These are phyloP conservation scores for Diaphora mendica DNA, from an alignment of 2,888 invertebrate genomes.

Conservation along the genomic window DNA sequence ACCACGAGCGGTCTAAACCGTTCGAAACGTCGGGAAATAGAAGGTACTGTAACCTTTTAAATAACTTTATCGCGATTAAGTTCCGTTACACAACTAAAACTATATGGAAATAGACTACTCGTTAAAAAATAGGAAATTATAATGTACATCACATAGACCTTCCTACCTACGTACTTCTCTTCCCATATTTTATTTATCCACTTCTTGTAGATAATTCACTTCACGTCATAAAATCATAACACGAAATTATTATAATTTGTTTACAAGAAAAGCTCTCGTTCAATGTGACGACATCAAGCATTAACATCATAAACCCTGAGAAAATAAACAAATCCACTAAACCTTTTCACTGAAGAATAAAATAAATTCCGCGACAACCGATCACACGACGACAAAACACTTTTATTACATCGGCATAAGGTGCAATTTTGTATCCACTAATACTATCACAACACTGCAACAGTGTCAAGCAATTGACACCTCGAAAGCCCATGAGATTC, in stretches of 20 bases:
- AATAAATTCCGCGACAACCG: constrained; percentile 35
- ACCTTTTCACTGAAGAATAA: constrained; percentile 42
- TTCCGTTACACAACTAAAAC: too few relatives aligned
- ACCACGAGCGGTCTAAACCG: too few relatives aligned
- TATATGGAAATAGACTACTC: too few relatives aligned
- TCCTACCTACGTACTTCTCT: not conserved
- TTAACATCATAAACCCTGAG: constrained; percentile 37
- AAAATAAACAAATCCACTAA: constrained; percentile 49
- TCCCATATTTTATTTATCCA: not conserved
- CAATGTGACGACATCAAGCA: constrained; percentile 18
- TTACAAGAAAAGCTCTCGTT: constrained; percentile 13
- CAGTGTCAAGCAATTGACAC: constrained; percentile 69
- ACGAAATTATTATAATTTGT: constrained; percentile 14
- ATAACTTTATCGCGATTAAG: too few relatives aligned
- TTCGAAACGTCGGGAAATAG: too few relatives aligned
- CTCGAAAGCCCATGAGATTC: constrained; percentile 62
- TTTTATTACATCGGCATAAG: constrained; percentile 34
- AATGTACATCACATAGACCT: too few relatives aligned
- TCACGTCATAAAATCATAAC: constrained; percentile 4
- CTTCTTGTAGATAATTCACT: not conserved
- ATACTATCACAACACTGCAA: constrained; percentile 49
- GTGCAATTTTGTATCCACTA: constrained; percentile 39
- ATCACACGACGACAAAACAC: constrained; percentile 26
- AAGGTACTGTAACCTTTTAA: too few relatives aligned
- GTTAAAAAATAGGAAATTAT: too few relatives aligned